phyloP scores from a whole-genome alignment of 2,113 vertebrate genomes.

The Macquaria australasica region DNA sequence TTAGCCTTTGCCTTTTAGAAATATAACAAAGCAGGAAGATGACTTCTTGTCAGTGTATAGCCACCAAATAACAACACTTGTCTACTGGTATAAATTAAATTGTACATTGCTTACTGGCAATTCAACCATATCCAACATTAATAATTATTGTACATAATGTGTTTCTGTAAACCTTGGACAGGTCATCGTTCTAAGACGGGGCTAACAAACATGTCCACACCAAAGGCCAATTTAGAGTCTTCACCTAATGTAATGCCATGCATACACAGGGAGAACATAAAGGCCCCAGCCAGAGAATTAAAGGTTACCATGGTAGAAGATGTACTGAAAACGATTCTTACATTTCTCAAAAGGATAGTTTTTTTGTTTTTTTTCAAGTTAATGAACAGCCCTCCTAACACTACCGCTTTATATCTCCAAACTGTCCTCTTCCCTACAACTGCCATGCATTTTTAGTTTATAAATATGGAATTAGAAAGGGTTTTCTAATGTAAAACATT shows the following conservation, averaged over 20 bases:
- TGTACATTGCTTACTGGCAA: background rate
- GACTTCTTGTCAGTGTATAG: background rate
- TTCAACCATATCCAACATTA: background rate
- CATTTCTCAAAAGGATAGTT: no score
- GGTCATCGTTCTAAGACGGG: background rate
- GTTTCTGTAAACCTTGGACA: background rate
- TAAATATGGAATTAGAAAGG: background rate
- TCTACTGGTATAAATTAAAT: background rate
- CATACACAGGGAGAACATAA: background rate
- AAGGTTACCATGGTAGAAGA: background rate
- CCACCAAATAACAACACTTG: background rate
- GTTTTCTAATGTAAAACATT: background rate
- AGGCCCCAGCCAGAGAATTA: background rate
- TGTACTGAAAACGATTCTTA: background rate
- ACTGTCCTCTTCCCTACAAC: background rate
- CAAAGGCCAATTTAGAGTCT: background rate
- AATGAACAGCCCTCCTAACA: background rate
- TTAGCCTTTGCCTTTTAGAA: background rate
- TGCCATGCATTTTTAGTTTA: background rate
- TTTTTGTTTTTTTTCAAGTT: no score
- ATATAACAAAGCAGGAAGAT: background rate
- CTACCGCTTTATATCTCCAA: background rate
- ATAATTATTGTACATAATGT: background rate
- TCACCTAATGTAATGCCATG: background rate
- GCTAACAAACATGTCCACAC: background rate